These are phyloP conservation scores for Brachyhypopomus occidentalis DNA, from an alignment of 2,113 vertebrate species.

Conservation along the genomic window DNA sequence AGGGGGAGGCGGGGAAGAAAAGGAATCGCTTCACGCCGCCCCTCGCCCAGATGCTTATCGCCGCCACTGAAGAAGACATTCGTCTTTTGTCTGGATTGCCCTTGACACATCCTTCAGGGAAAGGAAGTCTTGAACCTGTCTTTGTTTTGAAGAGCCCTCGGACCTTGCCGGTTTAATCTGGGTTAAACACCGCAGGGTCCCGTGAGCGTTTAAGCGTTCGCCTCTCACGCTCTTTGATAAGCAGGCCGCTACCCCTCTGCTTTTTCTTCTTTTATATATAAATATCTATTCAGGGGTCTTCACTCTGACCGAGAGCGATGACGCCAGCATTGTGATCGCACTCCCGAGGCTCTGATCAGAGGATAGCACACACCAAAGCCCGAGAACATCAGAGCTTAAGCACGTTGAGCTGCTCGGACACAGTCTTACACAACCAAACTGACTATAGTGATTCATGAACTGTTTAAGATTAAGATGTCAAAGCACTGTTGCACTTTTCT, in stretches of 20 bases:
- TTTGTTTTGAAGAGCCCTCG: constrained; percentile 82
- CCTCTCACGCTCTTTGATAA: constrained; percentile 63
- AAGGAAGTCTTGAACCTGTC: constrained; percentile 74
- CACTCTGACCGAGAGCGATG: constrained; percentile 28
- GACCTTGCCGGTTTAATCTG: constrained; percentile 77
- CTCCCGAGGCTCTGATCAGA: constrained; percentile 41
- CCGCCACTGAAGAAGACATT: constrained; percentile 82
- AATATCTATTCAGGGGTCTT: constrained; percentile 49
- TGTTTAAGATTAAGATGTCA: not conserved
- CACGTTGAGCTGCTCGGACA: not conserved
- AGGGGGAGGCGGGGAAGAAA: constrained; percentile 71
- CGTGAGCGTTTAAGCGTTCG: constrained; percentile 72
- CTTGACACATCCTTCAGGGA: constrained; percentile 84
- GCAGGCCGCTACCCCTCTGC: constrained; percentile 10
- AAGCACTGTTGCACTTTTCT: not conserved
- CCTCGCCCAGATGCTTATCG: constrained; percentile 84
- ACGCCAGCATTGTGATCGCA: constrained; percentile 37
- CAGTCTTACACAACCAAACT: not conserved
- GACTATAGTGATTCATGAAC: not conserved
- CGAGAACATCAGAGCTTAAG: constrained; percentile 1
- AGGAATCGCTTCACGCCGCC: constrained; percentile 76
- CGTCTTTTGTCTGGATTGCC: constrained; percentile 86
- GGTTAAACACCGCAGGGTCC: constrained; percentile 80
- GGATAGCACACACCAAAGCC: constrained; percentile 34
- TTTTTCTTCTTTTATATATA: constrained; percentile 39